A percentile compares a stretch with the other conserved stretches of the same genome.
Conservation (phyloP, 2,797 vertebrate genomes). For the Cossypha caffra region DNA sequence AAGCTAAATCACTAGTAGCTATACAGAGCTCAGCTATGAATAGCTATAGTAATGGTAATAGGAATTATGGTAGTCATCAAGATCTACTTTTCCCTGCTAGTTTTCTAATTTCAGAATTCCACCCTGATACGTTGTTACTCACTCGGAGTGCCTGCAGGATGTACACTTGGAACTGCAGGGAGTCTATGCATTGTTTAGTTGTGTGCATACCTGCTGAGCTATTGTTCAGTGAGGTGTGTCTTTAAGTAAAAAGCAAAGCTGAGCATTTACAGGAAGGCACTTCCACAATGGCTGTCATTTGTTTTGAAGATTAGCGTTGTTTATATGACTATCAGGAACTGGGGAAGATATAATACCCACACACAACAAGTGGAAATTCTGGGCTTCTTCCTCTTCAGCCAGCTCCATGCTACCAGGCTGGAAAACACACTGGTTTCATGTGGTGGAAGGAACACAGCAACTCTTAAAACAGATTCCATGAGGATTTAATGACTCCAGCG, state of each 20-base stretch:
- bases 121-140: not conserved
- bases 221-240: conserved; percentile 85
- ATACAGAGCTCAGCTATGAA: not conserved
- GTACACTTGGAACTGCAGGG: not conserved
- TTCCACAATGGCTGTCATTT: conserved; percentile 43
- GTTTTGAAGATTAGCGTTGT: conserved; percentile 60
- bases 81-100: not conserved
- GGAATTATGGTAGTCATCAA: not conserved
- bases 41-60: not conserved
- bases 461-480: not conserved
- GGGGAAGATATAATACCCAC: not conserved
- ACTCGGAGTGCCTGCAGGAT: conserved; percentile 10
- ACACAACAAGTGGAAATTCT: not conserved
- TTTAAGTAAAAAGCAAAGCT: conserved; percentile 51
- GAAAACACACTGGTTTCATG: not conserved
- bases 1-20: not conserved
- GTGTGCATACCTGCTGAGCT: conserved; percentile 75
- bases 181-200: not conserved
- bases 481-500: not conserved
- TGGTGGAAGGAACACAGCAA: not conserved
- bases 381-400: not conserved
- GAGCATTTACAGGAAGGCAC: conserved; percentile 49
- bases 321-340: not conserved
- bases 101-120: not conserved
- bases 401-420: not conserved